These are phyloP conservation scores for Portevinia maculata DNA, from an alignment of 2,888 invertebrate genomes.

Conservation along the genomic window DNA sequence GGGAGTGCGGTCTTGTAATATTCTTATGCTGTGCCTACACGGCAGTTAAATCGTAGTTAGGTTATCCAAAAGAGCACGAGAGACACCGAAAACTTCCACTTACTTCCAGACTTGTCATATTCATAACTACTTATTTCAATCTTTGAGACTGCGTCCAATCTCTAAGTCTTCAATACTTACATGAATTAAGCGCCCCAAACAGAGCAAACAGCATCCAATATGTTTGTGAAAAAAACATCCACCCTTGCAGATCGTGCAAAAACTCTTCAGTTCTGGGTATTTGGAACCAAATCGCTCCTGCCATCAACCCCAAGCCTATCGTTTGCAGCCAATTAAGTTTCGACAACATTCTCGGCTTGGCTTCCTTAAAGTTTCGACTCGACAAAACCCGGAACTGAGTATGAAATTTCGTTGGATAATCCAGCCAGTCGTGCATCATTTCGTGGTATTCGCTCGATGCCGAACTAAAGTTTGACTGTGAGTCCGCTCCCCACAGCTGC, in stretches of 20 bases:
- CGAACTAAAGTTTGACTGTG: conserved; percentile 88
- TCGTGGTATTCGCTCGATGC: conserved; percentile 85
- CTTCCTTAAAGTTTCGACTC: conserved; percentile 89
- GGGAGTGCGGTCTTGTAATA: too few species aligned
- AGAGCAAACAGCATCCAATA: conserved; percentile 93
- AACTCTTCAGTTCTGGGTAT: conserved; percentile 89
- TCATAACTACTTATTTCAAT: too few species aligned
- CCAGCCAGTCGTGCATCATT: conserved; percentile 85
- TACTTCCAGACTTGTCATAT: too few species aligned
- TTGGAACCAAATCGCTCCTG: conserved; percentile 91
- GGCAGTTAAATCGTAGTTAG: too few species aligned
- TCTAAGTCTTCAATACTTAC: conserved; percentile 84
- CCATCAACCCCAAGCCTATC: conserved; percentile 87
- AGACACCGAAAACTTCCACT: too few species aligned
- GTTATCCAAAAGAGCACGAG: too few species aligned
- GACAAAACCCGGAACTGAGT: conserved; percentile 90
- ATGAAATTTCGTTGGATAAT: conserved; percentile 90
- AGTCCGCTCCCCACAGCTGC: conserved; percentile 87
- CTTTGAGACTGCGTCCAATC: too few species aligned
- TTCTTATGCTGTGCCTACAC: too few species aligned
- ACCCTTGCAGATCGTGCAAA: conserved; percentile 90
- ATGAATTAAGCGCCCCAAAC: conserved; percentile 90
- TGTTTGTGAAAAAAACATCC: conserved; percentile 92
- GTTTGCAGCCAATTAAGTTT: conserved; percentile 91
- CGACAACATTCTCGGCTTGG: conserved; percentile 89